Evolutionary conservation across 1,140 invertebrate genomes (phyloP).

Genomic region (Chionoecetes opilio): DNA sequence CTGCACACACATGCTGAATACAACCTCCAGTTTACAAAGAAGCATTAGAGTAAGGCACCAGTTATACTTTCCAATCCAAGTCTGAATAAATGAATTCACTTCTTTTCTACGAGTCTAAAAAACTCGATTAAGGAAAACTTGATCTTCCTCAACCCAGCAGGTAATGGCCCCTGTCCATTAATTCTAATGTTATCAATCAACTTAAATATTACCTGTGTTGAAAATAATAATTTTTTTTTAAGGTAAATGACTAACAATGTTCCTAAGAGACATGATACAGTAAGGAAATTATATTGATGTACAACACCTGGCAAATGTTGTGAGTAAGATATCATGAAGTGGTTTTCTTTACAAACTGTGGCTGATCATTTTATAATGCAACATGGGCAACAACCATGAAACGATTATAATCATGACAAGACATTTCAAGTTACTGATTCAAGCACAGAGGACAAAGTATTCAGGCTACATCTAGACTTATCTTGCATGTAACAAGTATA

Average conservation of each 20-base stretch:
- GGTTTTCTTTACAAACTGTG: constrained; percentile 9
- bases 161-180: constrained; percentile 7
- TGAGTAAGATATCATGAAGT: background rate
- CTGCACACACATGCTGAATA: too few relatives aligned
- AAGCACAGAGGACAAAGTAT: background rate
- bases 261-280: background rate
- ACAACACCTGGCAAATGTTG: background rate
- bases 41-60: constrained; percentile 28
- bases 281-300: background rate
- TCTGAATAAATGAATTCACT: background rate
- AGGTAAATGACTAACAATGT: background rate
- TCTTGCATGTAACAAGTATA: constrained; percentile 19
- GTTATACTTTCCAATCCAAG: constrained; percentile 7
- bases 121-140: background rate
- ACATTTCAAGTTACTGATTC: background rate
- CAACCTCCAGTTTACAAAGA: constrained; percentile 9
- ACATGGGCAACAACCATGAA: constrained; percentile 2
- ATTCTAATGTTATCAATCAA: background rate
- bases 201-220: constrained; percentile 21
- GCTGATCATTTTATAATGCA: background rate
- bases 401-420: constrained; percentile 20
- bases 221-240: background rate
- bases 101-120: background rate
- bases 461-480: constrained; percentile 20
- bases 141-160: background rate